phyloP scores from a whole-genome alignment of 2,113 vertebrate species.

The Mus pahari region DNA sequence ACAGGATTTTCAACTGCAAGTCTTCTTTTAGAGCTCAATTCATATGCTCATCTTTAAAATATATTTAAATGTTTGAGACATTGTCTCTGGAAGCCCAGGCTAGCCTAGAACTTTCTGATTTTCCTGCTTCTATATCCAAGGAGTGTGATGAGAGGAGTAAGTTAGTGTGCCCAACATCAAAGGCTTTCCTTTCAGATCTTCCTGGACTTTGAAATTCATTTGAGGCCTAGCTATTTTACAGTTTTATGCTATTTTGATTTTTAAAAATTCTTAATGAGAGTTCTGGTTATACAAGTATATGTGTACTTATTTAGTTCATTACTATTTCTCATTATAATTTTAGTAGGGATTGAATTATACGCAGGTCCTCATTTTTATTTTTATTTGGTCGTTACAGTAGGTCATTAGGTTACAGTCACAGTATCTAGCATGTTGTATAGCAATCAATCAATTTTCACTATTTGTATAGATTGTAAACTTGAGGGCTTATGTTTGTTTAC shows the following conservation, averaged over 20 bases:
- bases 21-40: slow-evolving; percentile 14
- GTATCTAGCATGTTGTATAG: neutral
- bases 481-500: neutral
- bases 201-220: neutral
- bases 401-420: neutral
- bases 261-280: neutral
- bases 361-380: neutral
- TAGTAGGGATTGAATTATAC: neutral
- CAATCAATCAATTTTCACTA: neutral
- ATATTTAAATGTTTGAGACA: neutral
- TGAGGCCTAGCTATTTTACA: neutral
- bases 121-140: neutral
- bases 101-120: neutral
- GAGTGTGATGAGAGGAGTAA: neutral
- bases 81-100: neutral
- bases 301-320: neutral
- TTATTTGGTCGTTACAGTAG: neutral
- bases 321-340: neutral
- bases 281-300: neutral
- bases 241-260: neutral
- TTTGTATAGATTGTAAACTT: neutral
- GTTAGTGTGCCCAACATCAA: neutral
- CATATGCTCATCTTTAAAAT: neutral
- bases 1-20: neutral
- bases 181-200: neutral